Base-by-base conservation (phyloP, 1,140 invertebrate genomes). In the Phthorimaea operculella region DNA sequence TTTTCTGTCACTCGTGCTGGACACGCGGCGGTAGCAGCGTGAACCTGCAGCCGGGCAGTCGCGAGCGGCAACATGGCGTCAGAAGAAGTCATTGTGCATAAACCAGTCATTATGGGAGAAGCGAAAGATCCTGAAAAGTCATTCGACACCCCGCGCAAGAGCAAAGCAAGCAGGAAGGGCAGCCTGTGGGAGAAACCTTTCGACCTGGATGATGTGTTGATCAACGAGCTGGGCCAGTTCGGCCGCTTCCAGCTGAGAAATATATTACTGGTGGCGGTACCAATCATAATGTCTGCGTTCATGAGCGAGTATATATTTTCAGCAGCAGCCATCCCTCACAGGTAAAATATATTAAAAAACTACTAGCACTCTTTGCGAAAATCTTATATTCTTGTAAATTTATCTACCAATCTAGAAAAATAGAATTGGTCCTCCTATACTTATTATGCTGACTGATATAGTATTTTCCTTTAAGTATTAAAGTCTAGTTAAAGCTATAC, bases 291-390 rank as follows among this genome's bases (percentile, higher is more conserved):
- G 64, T 76, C 73, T 0, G 73, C 75, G 0, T 79, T 74, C 52
- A 74, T 75, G 65, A 76, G 68, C 60, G 76, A 82, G 57, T 82
- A 68, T 39, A 74, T 79, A 33, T 79, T 82, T 57, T 79, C 76
- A 9, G 74, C 76, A 4, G 76, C 74, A 14, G 70, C 72, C 5
- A 63, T 79, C 6, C 76, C 78, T 36, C 76, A 79, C 55, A 78
- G 77, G 77, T 77, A 64, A 58, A 18, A n/a, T n/a, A 18, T 21
- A 11, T 51, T 51, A 12, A 14, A 33, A 6, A 34, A 51, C n/a
- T 34, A 9, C 33, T 14, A 34, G 16, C 16, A 8, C 15, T 47
- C 45, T 47, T 51, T 34, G 15, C 10, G 15, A n/a, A 7, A 14
- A 10, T 11, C 47, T 17, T n/a, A 11, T n/a, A n/a, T 15, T 51